phyloP scores from a whole-genome alignment of 1,140 invertebrate genomes.

The Ganaspis sp. region DNA sequence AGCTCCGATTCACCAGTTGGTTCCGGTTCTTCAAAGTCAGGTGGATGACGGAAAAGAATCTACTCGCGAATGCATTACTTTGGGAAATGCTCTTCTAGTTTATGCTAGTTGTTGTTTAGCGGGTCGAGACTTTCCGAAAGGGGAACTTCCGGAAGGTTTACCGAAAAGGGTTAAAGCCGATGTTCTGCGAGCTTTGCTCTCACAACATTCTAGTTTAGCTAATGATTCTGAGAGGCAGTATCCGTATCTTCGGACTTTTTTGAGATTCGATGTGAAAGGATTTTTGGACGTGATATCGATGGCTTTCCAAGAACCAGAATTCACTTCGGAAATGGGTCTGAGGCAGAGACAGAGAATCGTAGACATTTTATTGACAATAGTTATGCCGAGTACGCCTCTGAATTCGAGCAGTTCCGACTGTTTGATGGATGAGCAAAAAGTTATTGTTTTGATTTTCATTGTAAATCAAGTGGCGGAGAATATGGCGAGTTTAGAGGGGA shows the following conservation, averaged over 20 bases:
- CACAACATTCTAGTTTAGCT: constrained; percentile 83
- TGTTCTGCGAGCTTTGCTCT: constrained; percentile 80
- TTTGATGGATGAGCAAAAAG: constrained; percentile 74
- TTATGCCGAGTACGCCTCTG: constrained; percentile 78
- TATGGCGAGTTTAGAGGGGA: constrained; percentile 65
- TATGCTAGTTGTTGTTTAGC: constrained; percentile 96
- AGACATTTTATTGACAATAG: constrained; percentile 87
- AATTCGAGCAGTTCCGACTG: constrained; percentile 65
- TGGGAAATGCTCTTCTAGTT: constrained; percentile 94
- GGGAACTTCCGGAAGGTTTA: constrained; percentile 86
- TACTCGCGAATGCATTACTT: constrained; percentile 74
- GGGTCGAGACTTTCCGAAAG: constrained; percentile 92
- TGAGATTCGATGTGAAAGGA: constrained; percentile 92
- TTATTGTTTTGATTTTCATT: constrained; percentile 79
- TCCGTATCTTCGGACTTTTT: constrained; percentile 87
- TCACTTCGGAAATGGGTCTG: constrained; percentile 83
- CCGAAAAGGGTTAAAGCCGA: constrained; percentile 86
- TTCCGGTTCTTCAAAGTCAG: constrained; percentile 77
- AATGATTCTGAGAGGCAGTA: constrained; percentile 83
- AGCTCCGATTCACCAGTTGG: constrained; percentile 87
- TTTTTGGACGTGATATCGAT: constrained; percentile 93
- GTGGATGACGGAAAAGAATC: constrained; percentile 53
- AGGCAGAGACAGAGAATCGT: constrained; percentile 87
- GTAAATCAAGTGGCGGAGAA: constrained; percentile 67
- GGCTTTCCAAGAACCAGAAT: constrained; percentile 92